Evolutionary conservation across 2,797 vertebrate genomes (phyloP).

Genomic region (Lagorchestes hirsutus): DNA sequence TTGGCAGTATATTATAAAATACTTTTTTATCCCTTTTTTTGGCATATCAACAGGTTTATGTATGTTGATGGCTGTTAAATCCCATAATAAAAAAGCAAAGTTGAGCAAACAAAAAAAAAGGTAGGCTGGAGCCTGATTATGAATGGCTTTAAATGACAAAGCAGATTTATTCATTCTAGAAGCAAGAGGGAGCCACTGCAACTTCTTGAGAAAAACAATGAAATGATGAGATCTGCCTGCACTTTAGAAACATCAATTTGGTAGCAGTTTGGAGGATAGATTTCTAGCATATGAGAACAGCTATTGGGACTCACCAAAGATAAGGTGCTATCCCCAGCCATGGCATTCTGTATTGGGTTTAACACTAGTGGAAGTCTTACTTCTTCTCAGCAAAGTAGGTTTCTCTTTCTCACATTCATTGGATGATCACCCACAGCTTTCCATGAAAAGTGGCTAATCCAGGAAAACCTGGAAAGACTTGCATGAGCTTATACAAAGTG

Average conservation of each 20-base stretch:
- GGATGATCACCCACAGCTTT: background rate
- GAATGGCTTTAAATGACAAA: background rate
- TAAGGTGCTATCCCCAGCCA: background rate
- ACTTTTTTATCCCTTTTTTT: background rate
- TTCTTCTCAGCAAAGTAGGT: background rate
- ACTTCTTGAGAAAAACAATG: background rate
- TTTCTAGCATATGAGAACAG: no score
- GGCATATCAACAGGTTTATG: background rate
- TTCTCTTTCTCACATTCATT: background rate
- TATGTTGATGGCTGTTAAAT: background rate
- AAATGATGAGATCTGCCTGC: background rate
- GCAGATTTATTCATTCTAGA: background rate
- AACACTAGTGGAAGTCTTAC: background rate
- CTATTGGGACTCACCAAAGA: no score
- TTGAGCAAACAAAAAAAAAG: background rate
- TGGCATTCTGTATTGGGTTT: background rate
- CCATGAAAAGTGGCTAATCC: background rate
- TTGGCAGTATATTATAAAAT: background rate
- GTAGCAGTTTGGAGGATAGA: background rate
- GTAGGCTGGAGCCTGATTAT: background rate
- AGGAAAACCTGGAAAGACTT: no score
- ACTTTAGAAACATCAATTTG: background rate
- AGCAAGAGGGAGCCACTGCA: background rate
- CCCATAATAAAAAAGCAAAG: background rate
- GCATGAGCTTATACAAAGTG: no score